These are phyloP conservation scores for Lanius ludovicianus DNA, from an alignment of 2,113 vertebrate genomes.

Conservation along the genomic window DNA sequence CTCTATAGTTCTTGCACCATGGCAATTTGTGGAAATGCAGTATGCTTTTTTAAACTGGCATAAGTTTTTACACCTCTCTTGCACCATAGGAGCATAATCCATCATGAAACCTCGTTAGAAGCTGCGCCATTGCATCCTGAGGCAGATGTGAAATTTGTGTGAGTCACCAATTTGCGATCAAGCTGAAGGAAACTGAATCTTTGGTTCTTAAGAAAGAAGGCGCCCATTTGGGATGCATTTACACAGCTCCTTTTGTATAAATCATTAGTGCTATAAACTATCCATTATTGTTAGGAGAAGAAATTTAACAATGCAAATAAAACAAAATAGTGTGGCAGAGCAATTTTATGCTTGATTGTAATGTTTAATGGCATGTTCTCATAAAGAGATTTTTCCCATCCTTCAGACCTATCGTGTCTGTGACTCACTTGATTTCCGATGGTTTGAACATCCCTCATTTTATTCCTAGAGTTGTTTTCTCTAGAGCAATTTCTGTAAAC, in stretches of 20 bases:
- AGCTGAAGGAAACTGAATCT: slow-evolving; percentile 49
- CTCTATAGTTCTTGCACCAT: neutral
- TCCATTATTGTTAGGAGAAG: slow-evolving; percentile 47
- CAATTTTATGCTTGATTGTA: slow-evolving; percentile 61
- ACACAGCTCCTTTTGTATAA: slow-evolving; percentile 35
- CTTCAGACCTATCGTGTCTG: slow-evolving; percentile 32
- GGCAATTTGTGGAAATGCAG: neutral
- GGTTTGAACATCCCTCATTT: slow-evolving; percentile 11
- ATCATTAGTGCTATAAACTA: slow-evolving; percentile 52
- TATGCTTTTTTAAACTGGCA: neutral
- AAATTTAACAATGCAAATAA: slow-evolving; percentile 64
- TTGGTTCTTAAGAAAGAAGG: neutral
- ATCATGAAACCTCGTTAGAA: neutral
- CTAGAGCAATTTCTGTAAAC: slow-evolving; percentile 33
- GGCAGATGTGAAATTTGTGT: slow-evolving; percentile 35
- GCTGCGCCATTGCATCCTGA: neutral
- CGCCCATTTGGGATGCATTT: slow-evolving; percentile 23
- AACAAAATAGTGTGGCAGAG: slow-evolving; percentile 51
- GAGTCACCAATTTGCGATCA: slow-evolving; percentile 30
- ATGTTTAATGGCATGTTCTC: slow-evolving; percentile 61
- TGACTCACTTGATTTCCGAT: slow-evolving; percentile 46
- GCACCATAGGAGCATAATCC: slow-evolving; percentile 1
- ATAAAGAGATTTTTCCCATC: slow-evolving; percentile 48
- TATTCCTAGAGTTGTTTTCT: slow-evolving; percentile 48
- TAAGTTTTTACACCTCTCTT: slow-evolving; percentile 8